Conservation (phyloP, 2,888 invertebrate species). For the Malthinus flaveolus region DNA sequence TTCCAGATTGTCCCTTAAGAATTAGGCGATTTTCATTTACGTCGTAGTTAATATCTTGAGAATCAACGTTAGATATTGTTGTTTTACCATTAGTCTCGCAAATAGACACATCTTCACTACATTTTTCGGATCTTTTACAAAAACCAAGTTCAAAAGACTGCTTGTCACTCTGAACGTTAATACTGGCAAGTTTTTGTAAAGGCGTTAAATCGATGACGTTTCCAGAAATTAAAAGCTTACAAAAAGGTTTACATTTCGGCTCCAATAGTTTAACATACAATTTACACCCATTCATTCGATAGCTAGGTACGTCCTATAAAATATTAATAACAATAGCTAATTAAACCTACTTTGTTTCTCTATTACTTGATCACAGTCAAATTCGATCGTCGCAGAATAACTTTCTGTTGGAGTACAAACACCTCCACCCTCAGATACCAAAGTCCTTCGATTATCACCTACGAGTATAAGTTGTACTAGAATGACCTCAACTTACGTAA, state of each 20-base stretch:
- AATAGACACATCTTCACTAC: neutral
- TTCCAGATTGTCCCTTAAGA: conserved; percentile 6
- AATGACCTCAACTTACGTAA: neutral
- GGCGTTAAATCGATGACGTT: conserved; percentile 13
- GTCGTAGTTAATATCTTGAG: conserved; percentile 1
- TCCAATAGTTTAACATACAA: conserved; percentile 8
- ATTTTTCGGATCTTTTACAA: conserved; percentile 10
- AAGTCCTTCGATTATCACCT: neutral
- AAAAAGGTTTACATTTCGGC: conserved; percentile 1
- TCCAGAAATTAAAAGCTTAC: conserved; percentile 7
- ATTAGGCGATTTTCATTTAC: conserved; percentile 3
- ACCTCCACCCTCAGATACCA: neutral
- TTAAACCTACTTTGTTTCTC: neutral
- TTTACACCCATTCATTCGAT: conserved; percentile 7
- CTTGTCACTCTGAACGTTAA: neutral
- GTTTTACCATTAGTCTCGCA: conserved; percentile 6
- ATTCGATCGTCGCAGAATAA: neutral
- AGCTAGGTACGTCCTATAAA: too few relatives aligned
- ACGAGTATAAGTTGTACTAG: neutral
- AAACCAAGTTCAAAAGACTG: conserved; percentile 11
- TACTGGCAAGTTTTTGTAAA: conserved; percentile 2
- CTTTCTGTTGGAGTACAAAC: neutral
- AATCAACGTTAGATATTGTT: neutral
- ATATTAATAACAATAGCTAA: neutral
- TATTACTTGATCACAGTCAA: neutral